A percentile compares a stretch with the other conserved stretches of the same genome.
These are phyloP conservation scores for Druceiella hillmani DNA, from an alignment of 2,888 invertebrate genomes.

Conservation along the genomic window DNA sequence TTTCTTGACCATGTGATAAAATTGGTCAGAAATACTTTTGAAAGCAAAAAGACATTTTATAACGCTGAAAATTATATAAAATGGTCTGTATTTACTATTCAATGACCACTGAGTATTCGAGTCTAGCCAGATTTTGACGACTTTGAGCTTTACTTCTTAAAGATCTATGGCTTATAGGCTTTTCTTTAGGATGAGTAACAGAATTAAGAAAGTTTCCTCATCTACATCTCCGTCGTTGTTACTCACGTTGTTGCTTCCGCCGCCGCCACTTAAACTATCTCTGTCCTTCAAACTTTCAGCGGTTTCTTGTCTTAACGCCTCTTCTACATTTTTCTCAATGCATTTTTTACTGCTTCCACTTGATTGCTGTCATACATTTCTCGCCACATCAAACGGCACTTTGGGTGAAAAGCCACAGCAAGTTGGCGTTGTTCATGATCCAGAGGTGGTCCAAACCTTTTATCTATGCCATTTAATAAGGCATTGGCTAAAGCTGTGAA, in stretches of 20 bases:
- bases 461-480: constrained; percentile 23
- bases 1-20: constrained; percentile 13
- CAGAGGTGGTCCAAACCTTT: constrained; percentile 19
- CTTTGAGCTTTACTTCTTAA: too few species aligned
- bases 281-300: constrained; percentile 20
- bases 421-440: constrained; percentile 23
- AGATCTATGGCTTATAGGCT: too few species aligned
- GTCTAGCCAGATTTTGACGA: too few species aligned
- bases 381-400: constrained; percentile 16
- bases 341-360: constrained; percentile 22
- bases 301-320: constrained; percentile 23
- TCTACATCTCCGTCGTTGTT: too few species aligned
- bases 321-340: constrained; percentile 24
- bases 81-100: constrained; percentile 3
- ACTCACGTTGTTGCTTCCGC: too few species aligned
- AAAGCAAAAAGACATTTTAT: constrained; percentile 8
- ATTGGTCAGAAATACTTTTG: constrained; percentile 12
- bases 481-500: constrained; percentile 24
- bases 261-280: background rate
- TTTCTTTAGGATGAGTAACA: too few species aligned
- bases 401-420: constrained; percentile 23
- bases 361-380: constrained; percentile 23
- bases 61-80: constrained; percentile 4
- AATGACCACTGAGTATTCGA: too few species aligned
- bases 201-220: too few species aligned